These are phyloP conservation scores for Anomalospiza imberbis DNA, from an alignment of 2,797 vertebrate genomes.

Conservation along the genomic window DNA sequence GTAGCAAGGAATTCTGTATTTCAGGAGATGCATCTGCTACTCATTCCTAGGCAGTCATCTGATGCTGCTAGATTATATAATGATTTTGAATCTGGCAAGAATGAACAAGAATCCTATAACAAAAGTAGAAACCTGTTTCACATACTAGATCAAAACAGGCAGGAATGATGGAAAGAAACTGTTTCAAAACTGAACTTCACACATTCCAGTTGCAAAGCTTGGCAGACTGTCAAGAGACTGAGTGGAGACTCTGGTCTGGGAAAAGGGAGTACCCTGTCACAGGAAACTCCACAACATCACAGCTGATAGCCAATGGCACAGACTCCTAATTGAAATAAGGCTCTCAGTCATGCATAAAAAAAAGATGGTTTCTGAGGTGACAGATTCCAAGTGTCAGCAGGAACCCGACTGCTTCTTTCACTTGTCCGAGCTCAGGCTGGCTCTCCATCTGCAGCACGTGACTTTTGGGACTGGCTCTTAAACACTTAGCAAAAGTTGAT, in stretches of 20 bases:
- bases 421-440: background rate
- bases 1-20: background rate
- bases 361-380: background rate
- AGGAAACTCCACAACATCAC: conserved; percentile 27
- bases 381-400: conserved; percentile 18
- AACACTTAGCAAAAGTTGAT: background rate
- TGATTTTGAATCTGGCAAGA: conserved; percentile 16
- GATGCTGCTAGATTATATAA: conserved; percentile 1
- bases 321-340: conserved; percentile 12
- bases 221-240: conserved; percentile 63
- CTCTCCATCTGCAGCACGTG: background rate
- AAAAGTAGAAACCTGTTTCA: conserved; percentile 52
- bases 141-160: conserved; percentile 49
- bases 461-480: background rate
- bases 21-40: background rate
- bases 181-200: conserved; percentile 51
- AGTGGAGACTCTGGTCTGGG: conserved; percentile 58
- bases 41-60: background rate
- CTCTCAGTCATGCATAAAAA: conserved; percentile 23
- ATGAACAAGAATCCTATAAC: background rate
- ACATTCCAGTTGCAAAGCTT: conserved; percentile 59
- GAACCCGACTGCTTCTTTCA: background rate
- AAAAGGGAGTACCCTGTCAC: conserved; percentile 52
- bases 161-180: conserved; percentile 48
- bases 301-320: conserved; percentile 44